phyloP scores from a whole-genome alignment of 2,797 vertebrate genomes.

The Parauchenoglanis ngamensis region DNA sequence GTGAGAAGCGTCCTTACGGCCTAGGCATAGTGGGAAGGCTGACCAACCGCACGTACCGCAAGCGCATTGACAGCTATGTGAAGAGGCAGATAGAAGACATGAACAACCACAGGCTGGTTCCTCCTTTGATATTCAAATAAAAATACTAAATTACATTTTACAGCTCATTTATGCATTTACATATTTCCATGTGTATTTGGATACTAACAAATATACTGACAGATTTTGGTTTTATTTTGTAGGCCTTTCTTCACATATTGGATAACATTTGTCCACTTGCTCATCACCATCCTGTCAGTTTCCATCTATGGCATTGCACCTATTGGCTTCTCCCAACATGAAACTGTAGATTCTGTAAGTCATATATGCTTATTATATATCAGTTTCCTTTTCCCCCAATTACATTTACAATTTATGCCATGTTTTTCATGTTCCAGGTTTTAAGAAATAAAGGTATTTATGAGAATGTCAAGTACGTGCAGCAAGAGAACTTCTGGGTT shows the following conservation, averaged over 20 bases:
- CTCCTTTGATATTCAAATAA: conserved; percentile 55
- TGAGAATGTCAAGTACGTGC: conserved; percentile 95
- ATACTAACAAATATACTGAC: not conserved
- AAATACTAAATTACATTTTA: not conserved
- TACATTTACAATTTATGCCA: conserved; percentile 19
- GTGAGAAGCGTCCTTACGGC: conserved; percentile 93
- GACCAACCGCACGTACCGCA: conserved; percentile 95
- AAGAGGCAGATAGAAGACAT: conserved; percentile 97
- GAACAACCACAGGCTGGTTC: conserved; percentile 88
- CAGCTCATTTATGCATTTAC: not conserved
- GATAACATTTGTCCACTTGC: conserved; percentile 95
- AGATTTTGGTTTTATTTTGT: conserved; percentile 28
- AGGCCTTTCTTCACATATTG: conserved; percentile 98
- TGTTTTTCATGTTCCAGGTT: conserved; percentile 74
- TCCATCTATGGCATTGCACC: conserved; percentile 93
- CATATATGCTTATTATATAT: not conserved
- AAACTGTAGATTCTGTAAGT: conserved; percentile 95
- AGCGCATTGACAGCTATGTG: conserved; percentile 92
- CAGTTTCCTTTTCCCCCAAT: not conserved
- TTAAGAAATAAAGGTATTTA: conserved; percentile 94
- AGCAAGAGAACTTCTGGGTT: conserved; percentile 98
- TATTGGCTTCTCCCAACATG: conserved; percentile 94
- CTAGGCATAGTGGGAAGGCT: conserved; percentile 95
- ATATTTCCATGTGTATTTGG: not conserved
- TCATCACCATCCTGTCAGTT: conserved; percentile 91